Conservation (phyloP, 2,888 invertebrate species). For the Orthosia cruda region DNA sequence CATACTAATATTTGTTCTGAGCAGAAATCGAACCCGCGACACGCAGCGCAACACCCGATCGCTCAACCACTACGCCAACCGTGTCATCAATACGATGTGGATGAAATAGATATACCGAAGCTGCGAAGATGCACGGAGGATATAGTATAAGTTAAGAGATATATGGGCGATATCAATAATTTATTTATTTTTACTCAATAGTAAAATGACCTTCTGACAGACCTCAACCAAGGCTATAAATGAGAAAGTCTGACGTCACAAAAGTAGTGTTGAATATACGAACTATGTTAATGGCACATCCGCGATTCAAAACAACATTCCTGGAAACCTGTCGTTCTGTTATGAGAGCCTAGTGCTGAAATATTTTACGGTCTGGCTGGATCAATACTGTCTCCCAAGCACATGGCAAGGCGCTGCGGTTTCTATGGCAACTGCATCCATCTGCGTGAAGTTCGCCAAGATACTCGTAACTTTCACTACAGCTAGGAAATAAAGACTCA, state of each 20-base stretch:
- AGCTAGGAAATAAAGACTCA: not conserved
- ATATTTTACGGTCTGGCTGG: conserved; percentile 6
- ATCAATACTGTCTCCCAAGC: conserved; percentile 43
- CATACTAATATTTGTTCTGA: too few species aligned
- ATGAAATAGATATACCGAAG: too few species aligned
- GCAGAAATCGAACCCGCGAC: too few species aligned
- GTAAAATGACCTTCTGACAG: too few species aligned
- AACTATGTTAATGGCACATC: not conserved
- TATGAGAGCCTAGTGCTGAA: conserved; percentile 46
- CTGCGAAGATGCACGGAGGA: too few species aligned
- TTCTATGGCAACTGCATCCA: conserved; percentile 22
- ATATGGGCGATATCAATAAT: too few species aligned
- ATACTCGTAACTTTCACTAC: not conserved
- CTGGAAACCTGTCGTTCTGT: not conserved
- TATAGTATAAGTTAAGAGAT: too few species aligned
- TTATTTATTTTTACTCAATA: not conserved
- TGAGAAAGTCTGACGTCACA: not conserved
- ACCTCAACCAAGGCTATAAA: too few species aligned
- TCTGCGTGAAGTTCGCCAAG: not conserved
- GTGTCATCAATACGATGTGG: too few species aligned
- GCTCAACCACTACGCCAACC: too few species aligned
- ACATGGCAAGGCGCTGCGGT: conserved; percentile 5
- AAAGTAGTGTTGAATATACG: not conserved
- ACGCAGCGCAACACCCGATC: too few species aligned
- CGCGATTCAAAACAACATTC: not conserved